Base-by-base conservation (phyloP, 2,113 vertebrate species). In the Galbula dea region DNA sequence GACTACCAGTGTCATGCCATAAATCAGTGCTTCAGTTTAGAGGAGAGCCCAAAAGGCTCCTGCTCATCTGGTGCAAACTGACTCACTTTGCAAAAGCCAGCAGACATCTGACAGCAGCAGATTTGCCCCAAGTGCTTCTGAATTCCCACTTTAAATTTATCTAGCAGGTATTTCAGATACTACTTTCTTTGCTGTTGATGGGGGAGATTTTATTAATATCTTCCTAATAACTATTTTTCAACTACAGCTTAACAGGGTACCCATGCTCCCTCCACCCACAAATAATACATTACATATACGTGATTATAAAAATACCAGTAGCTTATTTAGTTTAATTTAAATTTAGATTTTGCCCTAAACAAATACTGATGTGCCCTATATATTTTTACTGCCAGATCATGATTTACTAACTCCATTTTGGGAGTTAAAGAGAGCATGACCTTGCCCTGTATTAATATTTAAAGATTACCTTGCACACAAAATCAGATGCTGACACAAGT, bases 401-500 rank as follows among this genome's bases (percentile, higher is more conserved):
- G 95, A 96, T 97, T 96, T 94, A 96, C 88, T 97, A 84, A 94
- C 91, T 95, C 88, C 41, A 86, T 90, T 95, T 91, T 83, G 84
- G 83, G 59, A 89, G 92, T 91, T 83, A 97, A 88, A 96, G 88
- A 93, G 81, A 96, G 86, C 93, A 48, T 58, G 88, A 93, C 94
- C 91, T 94, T 94, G 86, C 78, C 94, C 86, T 39, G 5, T 86
- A 96, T 95, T 94, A 95, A 95, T 95, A 94, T 85, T 95, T 97
- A 97, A 97, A 96, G 91, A 94, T 95, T 93, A 95, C 88, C 26
- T 66, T 92, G 96, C 75, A 32, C 95, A 92, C 75, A 92, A 94
- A 97, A 97, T 97, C 94, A 88, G 95, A 97, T 96, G 97, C 96
- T 97, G 96, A 97, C 95, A 96, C 93, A 94, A 96, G 91, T 97